Base-by-base conservation (phyloP, 2,888 invertebrate species). In the Polydrusus cervinus region DNA sequence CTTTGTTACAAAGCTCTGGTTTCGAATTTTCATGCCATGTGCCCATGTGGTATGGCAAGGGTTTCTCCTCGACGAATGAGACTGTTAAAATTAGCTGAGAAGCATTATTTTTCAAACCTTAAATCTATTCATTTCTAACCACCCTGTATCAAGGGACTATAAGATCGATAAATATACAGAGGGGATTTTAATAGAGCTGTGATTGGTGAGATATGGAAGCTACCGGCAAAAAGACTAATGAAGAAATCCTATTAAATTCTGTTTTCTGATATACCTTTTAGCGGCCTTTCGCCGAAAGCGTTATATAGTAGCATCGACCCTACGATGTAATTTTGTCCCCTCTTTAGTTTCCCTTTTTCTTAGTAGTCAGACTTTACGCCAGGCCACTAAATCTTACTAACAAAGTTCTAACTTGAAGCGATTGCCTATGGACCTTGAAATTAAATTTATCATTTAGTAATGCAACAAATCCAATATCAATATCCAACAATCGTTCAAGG, bases 181-280 rank as follows among this genome's bases (percentile, higher is more conserved):
- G 74, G 76, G 76, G 62, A 53, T 73, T 71, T 74, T 77, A 77
- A 77, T 77, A 74, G 71, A 77, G 67, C 55, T 74, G 67, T 67
- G 77, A 77, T 74, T 76, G 70, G 60, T 64, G 71, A 66, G 74
- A 73, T 74, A 70, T 72, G 49, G 71, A 74, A 76, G 77, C 74
- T 71, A 45, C 73, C 34, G 76, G 74, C 77, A 77, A 74, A 77
- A 77, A 71, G 64, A 53, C 77, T 77, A 77, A 77, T 77, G 77
- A 77, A 77, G 71, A 76, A 74, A 74, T 74, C 74, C 71, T 77
- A 74, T 77, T 77, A 77, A 77, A 74, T 77, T 62, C 61, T 74
- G 74, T 77, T 77, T 77, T 77, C 68, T 67, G 72, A 65, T 70
- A 76, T 73, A 74, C 64, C 73, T 75, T 71, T 75, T 75, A 75